Base-by-base conservation (phyloP, 2,113 vertebrate species). In the Tapirus terrestris region DNA sequence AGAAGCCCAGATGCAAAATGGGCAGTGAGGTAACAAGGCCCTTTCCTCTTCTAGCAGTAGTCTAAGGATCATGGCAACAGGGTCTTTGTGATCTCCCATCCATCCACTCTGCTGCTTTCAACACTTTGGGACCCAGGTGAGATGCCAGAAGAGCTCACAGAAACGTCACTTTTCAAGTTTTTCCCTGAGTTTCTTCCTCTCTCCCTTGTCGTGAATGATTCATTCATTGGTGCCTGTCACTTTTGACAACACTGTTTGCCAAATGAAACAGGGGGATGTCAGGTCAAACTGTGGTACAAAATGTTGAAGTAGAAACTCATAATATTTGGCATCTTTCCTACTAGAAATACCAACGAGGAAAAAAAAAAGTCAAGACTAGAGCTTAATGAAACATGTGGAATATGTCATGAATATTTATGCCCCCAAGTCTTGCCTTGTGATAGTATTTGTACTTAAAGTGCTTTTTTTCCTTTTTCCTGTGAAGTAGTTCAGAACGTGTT, bases 361-460 rank as follows among this genome's bases (percentile, higher is more conserved):
- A n/a, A 92, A 58, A 73, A 79, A 97, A 23, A 21, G 14, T 94
- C 31, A 93, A 65, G 92, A 98, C 87, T 45, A 60, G 0, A 96
- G 70, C 58, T 97, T 96, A 94, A 94, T 98, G 98, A 98, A 98
- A 76, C 94, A 97, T 96, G 80, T 98, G 97, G 96, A 98, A 36
- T 92, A 33, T 14, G 63, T 96, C 86, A 95, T 97, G 98, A 98
- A 97, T 98, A 98, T 98, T 98, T 96, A 97, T 98, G 36, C 51
- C n/a, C 5, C 2, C 13, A 75, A 89, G 73, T 88, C 5, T 6
- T 75, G 39, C 90, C 60, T 96, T 97, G 68, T 96, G 77, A 87
- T 96, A 70, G 18, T 94, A 56, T 96, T 98, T 95, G 58, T 83
- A 93, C 96, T 98, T 94, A 90, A 95, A 97, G 84, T 97, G 94